phyloP scores from a whole-genome alignment of 1,140 invertebrate species.

The Telenomus remus region DNA sequence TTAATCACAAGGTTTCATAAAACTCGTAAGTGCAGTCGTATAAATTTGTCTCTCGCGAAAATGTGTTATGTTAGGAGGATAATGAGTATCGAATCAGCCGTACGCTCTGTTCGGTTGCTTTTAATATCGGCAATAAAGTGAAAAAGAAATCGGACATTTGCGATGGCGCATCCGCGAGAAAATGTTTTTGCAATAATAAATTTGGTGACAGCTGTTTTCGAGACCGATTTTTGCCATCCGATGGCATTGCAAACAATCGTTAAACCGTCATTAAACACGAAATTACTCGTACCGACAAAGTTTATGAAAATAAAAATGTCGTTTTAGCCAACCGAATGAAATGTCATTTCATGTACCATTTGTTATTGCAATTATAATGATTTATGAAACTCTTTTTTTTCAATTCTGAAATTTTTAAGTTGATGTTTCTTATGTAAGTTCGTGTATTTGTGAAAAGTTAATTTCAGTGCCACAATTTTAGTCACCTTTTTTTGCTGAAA shows the following conservation, averaged over 20 bases:
- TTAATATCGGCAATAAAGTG: conserved; percentile 32
- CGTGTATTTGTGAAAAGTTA: too few relatives aligned
- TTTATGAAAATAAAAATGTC: too few relatives aligned
- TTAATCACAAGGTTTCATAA: conserved; percentile 13
- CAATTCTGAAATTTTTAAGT: too few relatives aligned
- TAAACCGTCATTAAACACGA: too few relatives aligned
- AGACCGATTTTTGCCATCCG: conserved; percentile 14
- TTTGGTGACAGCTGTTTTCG: conserved; percentile 24
- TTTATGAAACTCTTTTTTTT: too few relatives aligned
- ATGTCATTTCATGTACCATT: too few relatives aligned
- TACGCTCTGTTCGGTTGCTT: conserved; percentile 11
- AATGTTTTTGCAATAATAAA: conserved; percentile 35
- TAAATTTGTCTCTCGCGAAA: conserved; percentile 22
- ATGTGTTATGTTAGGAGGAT: conserved; percentile 21
- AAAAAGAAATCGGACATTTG: conserved; percentile 13
- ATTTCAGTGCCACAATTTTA: too few relatives aligned
- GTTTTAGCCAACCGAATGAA: too few relatives aligned
- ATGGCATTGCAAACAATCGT: neutral
- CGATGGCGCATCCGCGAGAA: conserved; percentile 19
- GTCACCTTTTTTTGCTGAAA: too few relatives aligned
- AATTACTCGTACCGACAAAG: too few relatives aligned
- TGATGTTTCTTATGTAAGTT: too few relatives aligned
- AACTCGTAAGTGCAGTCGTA: conserved; percentile 5
- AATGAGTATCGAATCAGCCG: conserved; percentile 21
- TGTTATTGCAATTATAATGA: too few relatives aligned